Conservation (phyloP, 1,140 invertebrate genomes). For the Zophobas morio region DNA sequence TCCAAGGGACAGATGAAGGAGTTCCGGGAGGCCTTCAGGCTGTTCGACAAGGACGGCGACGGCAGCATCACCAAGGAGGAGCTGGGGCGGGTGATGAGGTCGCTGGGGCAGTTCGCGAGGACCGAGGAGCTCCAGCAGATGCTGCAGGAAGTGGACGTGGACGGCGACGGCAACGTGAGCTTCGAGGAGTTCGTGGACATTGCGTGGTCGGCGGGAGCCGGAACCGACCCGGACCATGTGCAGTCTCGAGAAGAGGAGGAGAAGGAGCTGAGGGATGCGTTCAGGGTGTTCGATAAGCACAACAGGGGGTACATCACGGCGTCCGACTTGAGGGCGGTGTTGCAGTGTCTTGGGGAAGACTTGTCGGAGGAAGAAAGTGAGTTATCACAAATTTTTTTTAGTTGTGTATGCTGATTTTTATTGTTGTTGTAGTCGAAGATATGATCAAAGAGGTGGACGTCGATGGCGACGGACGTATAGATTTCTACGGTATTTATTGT, state of each 20-base stretch:
- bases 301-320: constrained; percentile 90
- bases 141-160: constrained; percentile 91
- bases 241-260: constrained; percentile 79
- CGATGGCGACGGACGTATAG: constrained; percentile 89
- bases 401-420: constrained; percentile 29
- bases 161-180: constrained; percentile 92
- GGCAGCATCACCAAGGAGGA: constrained; percentile 91
- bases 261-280: constrained; percentile 89
- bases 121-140: constrained; percentile 88
- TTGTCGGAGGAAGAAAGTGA: constrained; percentile 89
- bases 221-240: constrained; percentile 67
- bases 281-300: constrained; percentile 89
- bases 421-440: constrained; percentile 83
- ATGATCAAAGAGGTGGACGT: constrained; percentile 95
- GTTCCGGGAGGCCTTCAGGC: constrained; percentile 88
- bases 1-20: constrained; percentile 87
- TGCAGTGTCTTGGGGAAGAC: constrained; percentile 89
- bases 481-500: constrained; percentile 83
- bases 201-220: constrained; percentile 79
- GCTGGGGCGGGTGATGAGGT: constrained; percentile 87
- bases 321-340: constrained; percentile 85
- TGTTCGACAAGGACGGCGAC: constrained; percentile 92
- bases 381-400: constrained; percentile 58
- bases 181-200: constrained; percentile 95
- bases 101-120: constrained; percentile 86